Evolutionary conservation across 1,140 invertebrate genomes (phyloP).

Genomic region (Stegodyphus dumicola): DNA sequence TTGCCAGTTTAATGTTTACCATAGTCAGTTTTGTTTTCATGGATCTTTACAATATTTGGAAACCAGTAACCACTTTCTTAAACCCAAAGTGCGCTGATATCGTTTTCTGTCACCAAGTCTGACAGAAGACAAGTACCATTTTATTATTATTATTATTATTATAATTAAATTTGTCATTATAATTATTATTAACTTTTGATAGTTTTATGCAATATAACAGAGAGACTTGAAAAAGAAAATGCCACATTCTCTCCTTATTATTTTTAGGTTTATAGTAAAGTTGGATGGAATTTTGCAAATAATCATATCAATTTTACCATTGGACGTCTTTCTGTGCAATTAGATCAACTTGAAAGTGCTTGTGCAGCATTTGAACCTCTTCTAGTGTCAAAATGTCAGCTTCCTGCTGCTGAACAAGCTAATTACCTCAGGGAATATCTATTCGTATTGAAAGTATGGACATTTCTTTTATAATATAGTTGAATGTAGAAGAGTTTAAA

Average conservation of each 20-base stretch:
- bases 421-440: slow-evolving; percentile 90
- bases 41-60: no score
- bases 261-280: slow-evolving; percentile 76
- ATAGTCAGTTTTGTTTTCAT: no score
- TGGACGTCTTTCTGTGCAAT: slow-evolving; percentile 84
- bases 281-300: slow-evolving; percentile 86
- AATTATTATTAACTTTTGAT: background rate
- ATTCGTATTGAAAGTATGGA: slow-evolving; percentile 78
- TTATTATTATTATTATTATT: no score
- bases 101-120: no score
- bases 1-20: no score
- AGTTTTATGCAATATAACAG: background rate
- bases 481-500: no score
- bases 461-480: no score
- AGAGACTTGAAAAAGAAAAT: background rate
- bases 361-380: slow-evolving; percentile 83
- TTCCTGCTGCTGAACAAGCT: slow-evolving; percentile 77
- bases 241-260: background rate
- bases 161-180: no score
- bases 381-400: slow-evolving; percentile 78
- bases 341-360: slow-evolving; percentile 81
- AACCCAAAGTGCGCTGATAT: no score
- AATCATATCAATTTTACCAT: slow-evolving; percentile 96
- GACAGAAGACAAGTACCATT: no score
- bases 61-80: no score